These are phyloP conservation scores for Piliocolobus tephrosceles DNA, from an alignment of 2,113 vertebrate genomes.

Conservation along the genomic window DNA sequence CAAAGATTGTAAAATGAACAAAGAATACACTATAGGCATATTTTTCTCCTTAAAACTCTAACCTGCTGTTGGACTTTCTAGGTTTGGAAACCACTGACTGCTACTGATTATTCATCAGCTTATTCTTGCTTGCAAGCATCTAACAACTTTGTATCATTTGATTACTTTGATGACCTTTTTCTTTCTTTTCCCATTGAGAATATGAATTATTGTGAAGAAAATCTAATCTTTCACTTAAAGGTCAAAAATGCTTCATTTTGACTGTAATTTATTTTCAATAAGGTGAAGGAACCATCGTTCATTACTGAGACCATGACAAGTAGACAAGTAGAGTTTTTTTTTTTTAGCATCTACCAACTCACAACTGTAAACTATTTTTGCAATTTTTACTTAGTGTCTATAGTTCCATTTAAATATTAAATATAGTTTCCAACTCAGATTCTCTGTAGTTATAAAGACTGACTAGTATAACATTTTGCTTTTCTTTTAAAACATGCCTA, in stretches of 20 bases:
- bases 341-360: not conserved
- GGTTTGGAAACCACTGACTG: not conserved
- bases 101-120: not conserved
- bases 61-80: not conserved
- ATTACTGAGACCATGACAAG: not conserved
- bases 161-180: conserved; percentile 73
- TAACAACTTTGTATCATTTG: conserved; percentile 32
- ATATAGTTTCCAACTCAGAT: not conserved
- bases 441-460: not conserved
- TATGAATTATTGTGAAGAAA: conserved; percentile 68
- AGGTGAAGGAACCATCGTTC: conserved; percentile 30
- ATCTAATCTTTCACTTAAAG: conserved; percentile 60
- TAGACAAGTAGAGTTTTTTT: not conserved
- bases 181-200: conserved; percentile 60
- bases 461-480: not conserved
- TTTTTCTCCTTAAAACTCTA: conserved; percentile 23
- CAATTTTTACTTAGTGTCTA: not conserved
- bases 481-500: not conserved
- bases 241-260: conserved; percentile 68
- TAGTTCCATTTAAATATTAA: not conserved
- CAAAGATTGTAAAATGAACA: conserved; percentile 3
- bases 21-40: not conserved
- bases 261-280: conserved; percentile 66
- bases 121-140: not conserved
- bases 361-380: not conserved